Base-by-base conservation (phyloP, 2,888 invertebrate species). In the Autographa pulchrina region DNA sequence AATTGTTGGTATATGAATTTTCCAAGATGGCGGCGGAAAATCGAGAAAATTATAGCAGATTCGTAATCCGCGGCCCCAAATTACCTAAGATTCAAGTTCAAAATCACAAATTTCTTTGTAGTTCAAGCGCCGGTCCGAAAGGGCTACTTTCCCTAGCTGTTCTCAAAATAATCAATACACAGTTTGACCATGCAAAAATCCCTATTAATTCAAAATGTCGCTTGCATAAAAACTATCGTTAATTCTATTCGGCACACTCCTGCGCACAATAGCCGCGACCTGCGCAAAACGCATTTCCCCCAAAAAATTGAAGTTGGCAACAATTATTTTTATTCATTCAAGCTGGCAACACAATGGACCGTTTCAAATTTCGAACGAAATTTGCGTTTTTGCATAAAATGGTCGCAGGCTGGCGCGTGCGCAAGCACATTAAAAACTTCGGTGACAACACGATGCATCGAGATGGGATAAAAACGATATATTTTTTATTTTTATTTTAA, bases 371-470 rank as follows among this genome's bases (percentile, higher is more conserved):
- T 95, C 96, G 90, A 91, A 81, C 91, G 91, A 94, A 96, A 95
- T 95, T 96, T 95, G 95, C 95, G 95, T 95, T 96, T 96, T 95
- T 95, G 95, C 96, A 96, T 96, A 95, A 95, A 95, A 95, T 90
- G 90, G 86, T 85, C 88, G 84, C 88, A 79, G 86, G 84, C 85
- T 90, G 92, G 91, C 95, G 95, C 95, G 94, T 93, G 95, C 93
- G 91, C 82, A 84, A 83, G 75, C 85, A 89, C 92, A 92, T 93
- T 94, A 92, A 83, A 88, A 87, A 74, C 66, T 76, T 25, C 1
- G 72, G 90, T 87, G 88, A 82, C 93, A 87, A 92, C 65, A 56
- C 41, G 18, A 61, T 35, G 9, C 0, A 7, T 0, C 2, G 16
- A 1, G 11, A 58, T 35, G 38, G 35, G 8, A 56, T 9, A 59